A percentile compares a stretch with the other conserved stretches of the same genome.
phyloP scores from a whole-genome alignment of 1,140 invertebrate genomes.

The roundworm (Caenorhabditis elegans) region DNA sequence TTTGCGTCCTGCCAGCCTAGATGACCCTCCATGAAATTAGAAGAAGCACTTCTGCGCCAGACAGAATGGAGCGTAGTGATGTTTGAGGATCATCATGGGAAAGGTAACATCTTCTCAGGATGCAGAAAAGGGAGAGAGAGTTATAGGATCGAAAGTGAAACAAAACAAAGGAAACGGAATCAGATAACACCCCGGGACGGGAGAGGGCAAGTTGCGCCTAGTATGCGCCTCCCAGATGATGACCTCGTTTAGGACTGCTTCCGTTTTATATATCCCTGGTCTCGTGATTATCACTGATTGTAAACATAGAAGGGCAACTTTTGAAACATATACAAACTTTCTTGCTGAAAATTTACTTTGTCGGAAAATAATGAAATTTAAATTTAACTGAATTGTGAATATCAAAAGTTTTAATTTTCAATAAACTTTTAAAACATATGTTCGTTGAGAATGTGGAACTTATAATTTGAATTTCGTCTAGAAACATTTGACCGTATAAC shows the following conservation, averaged over 20 bases:
- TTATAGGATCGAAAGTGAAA: slow-evolving; percentile 6
- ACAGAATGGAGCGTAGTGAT: background rate
- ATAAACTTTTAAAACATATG: too few species aligned
- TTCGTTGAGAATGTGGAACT: too few species aligned
- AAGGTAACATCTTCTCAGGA: background rate
- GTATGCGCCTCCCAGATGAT: background rate
- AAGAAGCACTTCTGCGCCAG: background rate
- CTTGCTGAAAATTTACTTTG: too few species aligned
- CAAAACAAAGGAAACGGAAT: slow-evolving; percentile 25
- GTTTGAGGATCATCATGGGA: background rate
- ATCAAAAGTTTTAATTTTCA: too few species aligned
- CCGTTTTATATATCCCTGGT: background rate
- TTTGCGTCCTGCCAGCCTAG: background rate
- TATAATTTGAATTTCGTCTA: too few species aligned
- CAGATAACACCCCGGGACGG: background rate
- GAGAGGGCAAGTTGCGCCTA: slow-evolving; percentile 4
- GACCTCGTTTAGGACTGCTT: slow-evolving; percentile 16
- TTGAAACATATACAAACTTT: too few species aligned
- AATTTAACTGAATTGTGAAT: too few species aligned
- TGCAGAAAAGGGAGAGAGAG: background rate
- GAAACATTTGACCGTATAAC: too few species aligned
- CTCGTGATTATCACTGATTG: slow-evolving; percentile 15
- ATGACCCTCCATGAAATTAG: background rate
- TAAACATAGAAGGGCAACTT: background rate
- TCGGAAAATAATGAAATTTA: too few species aligned